Evolutionary conservation across 2,888 invertebrate genomes (phyloP), one percentile per base, ranked within the genome.

Genomic region (Amitus sp.): DNA sequence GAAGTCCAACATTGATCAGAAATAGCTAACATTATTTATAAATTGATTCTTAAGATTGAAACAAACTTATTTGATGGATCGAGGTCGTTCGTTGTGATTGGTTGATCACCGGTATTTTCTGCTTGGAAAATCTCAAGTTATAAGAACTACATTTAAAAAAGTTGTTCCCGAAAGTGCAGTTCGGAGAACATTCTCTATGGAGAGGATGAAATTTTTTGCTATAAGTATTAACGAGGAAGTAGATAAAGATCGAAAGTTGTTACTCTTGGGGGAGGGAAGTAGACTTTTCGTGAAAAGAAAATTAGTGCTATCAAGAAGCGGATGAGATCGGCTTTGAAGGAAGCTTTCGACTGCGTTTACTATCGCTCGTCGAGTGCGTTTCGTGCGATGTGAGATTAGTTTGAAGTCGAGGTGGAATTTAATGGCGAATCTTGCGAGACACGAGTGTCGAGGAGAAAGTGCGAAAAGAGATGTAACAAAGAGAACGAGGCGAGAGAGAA

Each of bases 391-490:
- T 56, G 54, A 47, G 51, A 57, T 53, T 60, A 64, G 60, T 64
- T 60, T 61, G 60, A 61, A 60, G 60, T 50, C 55, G 65, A 56
- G 61, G 45, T 52, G 58, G 58, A 65, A 65, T 61, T 55, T 65
- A 65, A 65, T 61, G 61, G 65, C 49, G 49, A 65, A 61, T 65
- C 58, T 55, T 58, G 23, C 37, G 46, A 47, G 49, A 58, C 54
- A 61, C 52, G 61, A 65, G 65, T 65, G 52, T 43, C 33, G 15
- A 28, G 43, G 59, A 62, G 61, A 63, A 66, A 63, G 66, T 66
- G 59, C 55, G 59, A 63, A 59, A 62, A 61, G 53, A 62, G 58
- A 56, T 62, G 56, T 58, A 63, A 66, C 61, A 63, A 66, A 62
- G 63, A 53, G 53, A 62, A 61, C 54, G 58, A 60, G 60, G 60